These are phyloP conservation scores for Desmophyllum pertusum DNA, from an alignment of 92 coral and sea anemone genomes.

Conservation along the genomic window DNA sequence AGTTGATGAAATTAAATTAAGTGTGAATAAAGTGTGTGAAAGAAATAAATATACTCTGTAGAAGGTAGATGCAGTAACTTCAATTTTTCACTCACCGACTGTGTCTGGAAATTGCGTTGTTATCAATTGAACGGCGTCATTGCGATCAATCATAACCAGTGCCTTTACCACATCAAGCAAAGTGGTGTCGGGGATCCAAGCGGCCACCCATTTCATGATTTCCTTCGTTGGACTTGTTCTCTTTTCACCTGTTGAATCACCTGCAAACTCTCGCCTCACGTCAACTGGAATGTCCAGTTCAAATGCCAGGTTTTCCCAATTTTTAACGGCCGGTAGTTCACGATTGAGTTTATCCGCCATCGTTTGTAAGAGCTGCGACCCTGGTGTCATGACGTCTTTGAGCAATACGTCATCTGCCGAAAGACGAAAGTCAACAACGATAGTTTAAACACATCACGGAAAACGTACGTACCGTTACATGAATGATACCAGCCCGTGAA, in stretches of 20 bases:
- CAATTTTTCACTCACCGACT: constrained; percentile 12
- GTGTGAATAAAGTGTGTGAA: too few species aligned
- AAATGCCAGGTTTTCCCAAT: background rate
- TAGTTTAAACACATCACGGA: too few species aligned
- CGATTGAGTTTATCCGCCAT: background rate
- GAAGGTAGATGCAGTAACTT: too few species aligned
- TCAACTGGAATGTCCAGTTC: background rate
- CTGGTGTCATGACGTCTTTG: constrained; percentile 3
- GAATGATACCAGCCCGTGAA: too few species aligned
- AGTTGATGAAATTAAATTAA: too few species aligned
- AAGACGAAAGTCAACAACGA: too few species aligned
- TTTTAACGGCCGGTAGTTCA: background rate
- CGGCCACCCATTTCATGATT: constrained; percentile 6
- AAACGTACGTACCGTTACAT: too few species aligned
- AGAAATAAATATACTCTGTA: too few species aligned
- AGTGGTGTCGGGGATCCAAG: background rate
- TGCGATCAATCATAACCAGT: constrained; percentile 11
- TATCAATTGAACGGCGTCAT: constrained; percentile 15
- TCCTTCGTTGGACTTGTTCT: constrained; percentile 10
- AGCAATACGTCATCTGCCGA: background rate
- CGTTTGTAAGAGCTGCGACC: background rate
- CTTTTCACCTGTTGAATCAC: background rate
- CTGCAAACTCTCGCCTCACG: background rate
- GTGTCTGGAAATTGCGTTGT: background rate
- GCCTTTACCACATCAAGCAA: background rate